These are phyloP conservation scores for Neodiprion pinetum DNA, from an alignment of 1,140 invertebrate genomes.

Conservation along the genomic window DNA sequence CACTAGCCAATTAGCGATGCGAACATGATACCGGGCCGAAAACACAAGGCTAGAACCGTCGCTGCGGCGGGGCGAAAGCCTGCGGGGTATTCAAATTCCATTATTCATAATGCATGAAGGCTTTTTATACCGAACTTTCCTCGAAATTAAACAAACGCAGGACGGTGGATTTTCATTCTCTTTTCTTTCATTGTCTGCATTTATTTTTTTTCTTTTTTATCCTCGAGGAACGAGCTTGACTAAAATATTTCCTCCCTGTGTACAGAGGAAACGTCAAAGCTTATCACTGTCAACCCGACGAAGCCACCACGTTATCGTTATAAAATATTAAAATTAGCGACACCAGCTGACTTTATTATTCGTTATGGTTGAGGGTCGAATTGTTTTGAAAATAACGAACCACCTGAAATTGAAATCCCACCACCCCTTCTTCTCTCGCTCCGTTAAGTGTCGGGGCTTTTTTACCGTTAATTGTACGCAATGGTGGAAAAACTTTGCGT, in stretches of 20 bases:
- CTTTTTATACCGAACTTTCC: constrained; percentile 35
- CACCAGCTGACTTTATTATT: not conserved
- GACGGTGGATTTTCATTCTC: not conserved
- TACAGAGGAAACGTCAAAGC: not conserved
- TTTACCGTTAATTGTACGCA: not conserved
- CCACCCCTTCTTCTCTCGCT: not conserved
- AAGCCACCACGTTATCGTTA: not conserved
- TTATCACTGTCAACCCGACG: not conserved
- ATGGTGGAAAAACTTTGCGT: too few relatives aligned
- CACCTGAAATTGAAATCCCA: not conserved
- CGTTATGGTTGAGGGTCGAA: not conserved
- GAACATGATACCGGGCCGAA: constrained; percentile 38
- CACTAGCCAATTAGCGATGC: constrained; percentile 49
- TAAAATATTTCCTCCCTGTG: not conserved
- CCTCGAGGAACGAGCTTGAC: not conserved
- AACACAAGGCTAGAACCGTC: not conserved
- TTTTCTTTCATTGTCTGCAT: not conserved
- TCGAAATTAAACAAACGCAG: constrained; percentile 46
- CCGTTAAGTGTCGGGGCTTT: not conserved
- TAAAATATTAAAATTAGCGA: not conserved
- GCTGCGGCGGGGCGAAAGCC: not conserved
- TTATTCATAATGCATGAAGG: constrained; percentile 54
- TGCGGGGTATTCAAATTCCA: constrained; percentile 50
- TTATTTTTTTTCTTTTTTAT: not conserved
- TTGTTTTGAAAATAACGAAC: not conserved